Conservation (phyloP, 2,888 invertebrate species). For the Brachylomia viminalis region DNA sequence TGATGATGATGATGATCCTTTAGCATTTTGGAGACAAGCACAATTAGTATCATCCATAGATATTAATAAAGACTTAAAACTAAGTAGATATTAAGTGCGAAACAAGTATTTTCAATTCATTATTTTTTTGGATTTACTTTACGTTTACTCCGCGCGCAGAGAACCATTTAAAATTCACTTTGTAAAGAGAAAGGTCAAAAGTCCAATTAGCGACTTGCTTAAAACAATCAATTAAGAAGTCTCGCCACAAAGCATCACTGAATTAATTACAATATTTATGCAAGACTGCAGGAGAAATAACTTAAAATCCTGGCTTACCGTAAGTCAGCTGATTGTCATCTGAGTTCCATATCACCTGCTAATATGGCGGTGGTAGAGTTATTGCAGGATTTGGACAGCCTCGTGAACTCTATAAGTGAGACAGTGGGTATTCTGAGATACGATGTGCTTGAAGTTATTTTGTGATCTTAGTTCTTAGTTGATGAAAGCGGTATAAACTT, state of each 20-base stretch:
- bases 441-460: neutral
- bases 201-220: conserved; percentile 48
- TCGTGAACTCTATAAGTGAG: conserved; percentile 19
- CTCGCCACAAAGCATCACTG: conserved; percentile 74
- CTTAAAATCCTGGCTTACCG: conserved; percentile 78
- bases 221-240: conserved; percentile 68
- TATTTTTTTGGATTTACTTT: neutral
- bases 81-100: neutral
- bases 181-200: conserved; percentile 37
- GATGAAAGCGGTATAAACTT: neutral
- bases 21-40: neutral
- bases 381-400: conserved; percentile 40
- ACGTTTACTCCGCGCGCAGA: neutral
- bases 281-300: conserved; percentile 73
- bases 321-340: conserved; percentile 75
- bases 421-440: neutral
- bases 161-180: conserved; percentile 38
- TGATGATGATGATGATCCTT: too few relatives aligned
- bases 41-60: neutral
- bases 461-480: neutral
- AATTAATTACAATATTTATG: conserved; percentile 81
- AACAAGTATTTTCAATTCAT: neutral
- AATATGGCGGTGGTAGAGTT: conserved; percentile 69
- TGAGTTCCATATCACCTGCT: conserved; percentile 71
- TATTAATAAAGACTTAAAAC: neutral